These are phyloP conservation scores for Amazona guildingii DNA, from an alignment of 2,113 vertebrate species.

Conservation along the genomic window DNA sequence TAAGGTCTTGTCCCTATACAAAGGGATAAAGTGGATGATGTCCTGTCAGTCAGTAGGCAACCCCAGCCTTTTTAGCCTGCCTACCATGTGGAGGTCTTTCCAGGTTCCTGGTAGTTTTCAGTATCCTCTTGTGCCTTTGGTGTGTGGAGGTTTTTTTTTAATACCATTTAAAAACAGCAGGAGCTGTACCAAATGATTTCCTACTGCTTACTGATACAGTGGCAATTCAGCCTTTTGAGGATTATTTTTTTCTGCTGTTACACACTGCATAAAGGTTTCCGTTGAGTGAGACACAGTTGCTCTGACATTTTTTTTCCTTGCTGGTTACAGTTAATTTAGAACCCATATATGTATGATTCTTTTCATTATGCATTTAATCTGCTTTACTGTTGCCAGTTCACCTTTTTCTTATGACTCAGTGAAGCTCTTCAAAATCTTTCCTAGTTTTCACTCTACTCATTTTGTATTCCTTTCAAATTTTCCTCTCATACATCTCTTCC, in stretches of 20 bases:
- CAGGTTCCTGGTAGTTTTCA: neutral
- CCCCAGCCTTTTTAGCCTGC: neutral
- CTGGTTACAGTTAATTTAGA: conserved; percentile 55
- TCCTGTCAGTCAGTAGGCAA: neutral
- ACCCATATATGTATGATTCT: neutral
- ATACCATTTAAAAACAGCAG: conserved; percentile 40
- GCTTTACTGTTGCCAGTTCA: conserved; percentile 29
- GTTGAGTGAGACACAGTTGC: neutral
- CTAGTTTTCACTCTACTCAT: conserved; percentile 9
- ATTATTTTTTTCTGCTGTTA: conserved; percentile 18
- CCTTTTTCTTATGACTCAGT: conserved; percentile 40
- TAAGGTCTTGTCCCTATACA: neutral
- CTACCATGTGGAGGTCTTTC: neutral
- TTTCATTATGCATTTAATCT: conserved; percentile 55
- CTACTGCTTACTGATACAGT: neutral
- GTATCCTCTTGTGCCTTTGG: neutral
- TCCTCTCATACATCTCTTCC: conserved; percentile 39
- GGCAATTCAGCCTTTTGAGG: neutral
- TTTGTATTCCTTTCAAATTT: conserved; percentile 43
- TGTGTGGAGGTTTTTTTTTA: neutral
- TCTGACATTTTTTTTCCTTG: neutral
- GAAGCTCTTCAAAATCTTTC: conserved; percentile 40
- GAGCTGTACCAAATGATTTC: conserved; percentile 27
- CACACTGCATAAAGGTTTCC: conserved; percentile 33
- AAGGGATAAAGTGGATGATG: neutral